Base-by-base conservation (phyloP, 2,797 vertebrate genomes). In the Thripadectes ignobilis region DNA sequence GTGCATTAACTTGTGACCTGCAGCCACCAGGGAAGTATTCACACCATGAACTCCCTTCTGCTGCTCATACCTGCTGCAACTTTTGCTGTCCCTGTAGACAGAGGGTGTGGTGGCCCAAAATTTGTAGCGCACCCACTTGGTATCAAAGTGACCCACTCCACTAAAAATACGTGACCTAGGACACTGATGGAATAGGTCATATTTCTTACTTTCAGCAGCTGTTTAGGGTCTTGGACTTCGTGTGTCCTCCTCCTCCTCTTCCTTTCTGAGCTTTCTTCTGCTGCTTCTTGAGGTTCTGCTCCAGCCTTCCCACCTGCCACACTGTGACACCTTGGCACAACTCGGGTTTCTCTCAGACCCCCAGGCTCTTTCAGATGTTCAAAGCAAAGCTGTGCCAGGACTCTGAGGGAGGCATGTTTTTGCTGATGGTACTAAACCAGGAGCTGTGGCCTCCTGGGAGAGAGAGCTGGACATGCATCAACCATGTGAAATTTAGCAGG, bases 291-390 rank as follows among this genome's bases (percentile, higher is more conserved):
- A 71, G 34, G 27, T 48, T 41, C 72, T 71, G 29, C 45, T 39
- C 16, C 62, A 69, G 41, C 5, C 39, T 17, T 12, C 32, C 63
- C 5, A 0, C 36, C 12, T 27, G 54, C 29, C 51, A 6, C 30
- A 2, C 26, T 38, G 49, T 22, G 49, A 45, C 69, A n/a, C 26
- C 20, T 46, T 16, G 30, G 20, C 36, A 46, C 46, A 46, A 5
- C 41, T 74, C 0, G 0, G 6, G 23, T 43, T 7, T 52, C 77
- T 63, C 51, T 59, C 30, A 39, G 18, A 48, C 59, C 45, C 52
- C 17, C 3, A 23, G 58, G 46, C 57, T 84, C 38, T 8, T 0
- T 54, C 0, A 0, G 36, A 12, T 36, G 41, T 38, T 59, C 6
- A 5, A 20, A 34, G 41, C 6, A 10, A 74, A 85, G 58, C 36